Conservation (phyloP, 2,797 vertebrate species). For the Neosalanx taihuensis region DNA sequence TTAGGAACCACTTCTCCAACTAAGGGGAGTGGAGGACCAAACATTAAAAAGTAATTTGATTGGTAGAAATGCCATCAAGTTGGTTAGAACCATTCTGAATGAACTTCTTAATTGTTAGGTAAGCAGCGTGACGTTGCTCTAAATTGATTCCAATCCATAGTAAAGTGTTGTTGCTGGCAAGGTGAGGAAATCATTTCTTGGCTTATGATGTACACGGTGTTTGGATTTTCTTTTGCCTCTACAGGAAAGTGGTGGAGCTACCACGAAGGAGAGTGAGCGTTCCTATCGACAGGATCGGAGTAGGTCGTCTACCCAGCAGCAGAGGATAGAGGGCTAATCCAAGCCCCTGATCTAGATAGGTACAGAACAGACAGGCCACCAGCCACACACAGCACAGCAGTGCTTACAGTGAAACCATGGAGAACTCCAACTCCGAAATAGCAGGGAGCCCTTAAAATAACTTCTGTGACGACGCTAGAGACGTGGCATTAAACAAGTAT, state of each 20-base stretch:
- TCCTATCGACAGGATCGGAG: conserved; percentile 86
- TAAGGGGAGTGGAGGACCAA: too few relatives aligned
- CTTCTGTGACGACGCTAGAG: not conserved
- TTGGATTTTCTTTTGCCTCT: not conserved
- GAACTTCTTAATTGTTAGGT: too few relatives aligned
- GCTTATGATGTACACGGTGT: not conserved
- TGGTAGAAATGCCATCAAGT: too few relatives aligned
- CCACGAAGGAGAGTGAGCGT: conserved; percentile 75
- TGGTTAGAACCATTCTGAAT: too few relatives aligned
- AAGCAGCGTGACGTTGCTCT: too few relatives aligned
- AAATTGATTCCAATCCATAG: too few relatives aligned
- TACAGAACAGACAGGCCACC: not conserved
- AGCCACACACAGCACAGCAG: not conserved
- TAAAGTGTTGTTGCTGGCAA: too few relatives aligned
- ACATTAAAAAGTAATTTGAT: too few relatives aligned
- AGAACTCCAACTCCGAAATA: not conserved
- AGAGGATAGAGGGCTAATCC: conserved; percentile 70
- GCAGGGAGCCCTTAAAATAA: not conserved
- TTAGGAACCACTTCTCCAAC: too few relatives aligned
- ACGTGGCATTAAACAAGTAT: not conserved
- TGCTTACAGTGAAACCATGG: not conserved
- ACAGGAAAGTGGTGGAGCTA: conserved; percentile 76
- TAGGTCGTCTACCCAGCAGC: conserved; percentile 73
- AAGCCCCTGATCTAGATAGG: conserved; percentile 29
- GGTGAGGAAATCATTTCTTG: too few relatives aligned